Percentiles rank a stretch among this genome's conserved stretches.
Conservation (phyloP, 2,888 invertebrate genomes). For the Himalopsyche tibetana region DNA sequence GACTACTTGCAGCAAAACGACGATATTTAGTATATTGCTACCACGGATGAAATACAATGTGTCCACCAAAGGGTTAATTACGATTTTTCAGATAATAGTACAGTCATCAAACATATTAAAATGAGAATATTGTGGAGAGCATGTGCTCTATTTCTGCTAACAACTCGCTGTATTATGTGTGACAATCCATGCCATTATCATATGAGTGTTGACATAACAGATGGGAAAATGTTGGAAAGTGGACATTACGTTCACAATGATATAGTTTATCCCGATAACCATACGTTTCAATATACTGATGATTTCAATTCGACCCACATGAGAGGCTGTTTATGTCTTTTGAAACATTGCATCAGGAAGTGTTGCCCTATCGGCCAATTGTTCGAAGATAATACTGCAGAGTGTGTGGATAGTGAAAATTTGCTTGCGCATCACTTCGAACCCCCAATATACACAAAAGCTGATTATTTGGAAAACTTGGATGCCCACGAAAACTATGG, state of each 20-base stretch:
- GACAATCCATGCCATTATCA: background rate
- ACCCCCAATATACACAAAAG: conserved; percentile 43
- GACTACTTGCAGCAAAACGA: too few relatives aligned
- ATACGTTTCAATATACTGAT: background rate
- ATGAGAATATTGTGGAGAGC: too few relatives aligned
- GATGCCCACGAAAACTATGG: conserved; percentile 32
- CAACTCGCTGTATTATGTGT: background rate
- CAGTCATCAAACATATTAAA: too few relatives aligned
- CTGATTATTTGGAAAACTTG: background rate
- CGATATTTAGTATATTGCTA: too few relatives aligned
- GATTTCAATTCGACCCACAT: background rate
- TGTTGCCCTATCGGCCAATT: conserved; percentile 44
- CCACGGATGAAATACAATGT: too few relatives aligned
- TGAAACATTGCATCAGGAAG: conserved; percentile 44
- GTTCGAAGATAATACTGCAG: background rate
- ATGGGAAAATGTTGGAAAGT: background rate
- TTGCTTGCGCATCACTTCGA: conserved; percentile 39
- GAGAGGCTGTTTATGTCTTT: conserved; percentile 38
- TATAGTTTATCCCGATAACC: background rate
- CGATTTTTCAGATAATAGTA: too few relatives aligned
- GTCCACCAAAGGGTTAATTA: too few relatives aligned
- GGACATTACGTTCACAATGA: background rate
- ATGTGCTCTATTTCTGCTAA: too few relatives aligned
- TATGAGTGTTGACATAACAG: background rate
- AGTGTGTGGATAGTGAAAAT: conserved; percentile 42